Evolutionary conservation across 1,140 invertebrate species (phyloP).

Genomic region (Pachypsylla venusta): DNA sequence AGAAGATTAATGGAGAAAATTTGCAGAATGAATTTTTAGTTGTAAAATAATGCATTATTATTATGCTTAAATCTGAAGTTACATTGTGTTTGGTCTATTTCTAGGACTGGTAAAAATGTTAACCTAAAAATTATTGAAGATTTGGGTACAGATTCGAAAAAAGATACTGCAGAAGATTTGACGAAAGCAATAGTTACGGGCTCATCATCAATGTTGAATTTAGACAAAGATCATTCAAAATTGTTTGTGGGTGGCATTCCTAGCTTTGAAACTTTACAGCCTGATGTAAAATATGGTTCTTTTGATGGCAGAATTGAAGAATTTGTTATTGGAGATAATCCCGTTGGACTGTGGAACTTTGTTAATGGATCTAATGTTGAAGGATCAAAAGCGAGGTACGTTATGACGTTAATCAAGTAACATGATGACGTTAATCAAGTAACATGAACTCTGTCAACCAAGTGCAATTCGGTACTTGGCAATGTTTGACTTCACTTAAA

Average conservation of each 20-base stretch:
- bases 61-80: too few species aligned
- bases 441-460: too few species aligned
- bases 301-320: slow-evolving; percentile 87
- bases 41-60: too few species aligned
- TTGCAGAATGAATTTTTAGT: too few species aligned
- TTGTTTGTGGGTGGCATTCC: slow-evolving; percentile 84
- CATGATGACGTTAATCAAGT: too few species aligned
- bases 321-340: slow-evolving; percentile 69
- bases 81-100: too few species aligned
- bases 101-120: slow-evolving; percentile 63
- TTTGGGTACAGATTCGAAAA: slow-evolving; percentile 45
- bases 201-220: slow-evolving; percentile 62
- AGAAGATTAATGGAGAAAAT: too few species aligned
- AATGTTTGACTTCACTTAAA: neutral
- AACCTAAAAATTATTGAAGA: slow-evolving; percentile 65
- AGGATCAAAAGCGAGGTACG: slow-evolving; percentile 53
- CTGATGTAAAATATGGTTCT: slow-evolving; percentile 46
- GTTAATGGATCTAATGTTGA: slow-evolving; percentile 58
- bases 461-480: neutral
- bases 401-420: neutral
- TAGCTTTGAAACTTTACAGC: slow-evolving; percentile 46
- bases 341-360: slow-evolving; percentile 92
- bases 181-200: slow-evolving; percentile 50
- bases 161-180: slow-evolving; percentile 32
- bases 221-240: slow-evolving; percentile 68